Base-by-base conservation (phyloP, 2,113 vertebrate species). In the Dascyllus trimaculatus region DNA sequence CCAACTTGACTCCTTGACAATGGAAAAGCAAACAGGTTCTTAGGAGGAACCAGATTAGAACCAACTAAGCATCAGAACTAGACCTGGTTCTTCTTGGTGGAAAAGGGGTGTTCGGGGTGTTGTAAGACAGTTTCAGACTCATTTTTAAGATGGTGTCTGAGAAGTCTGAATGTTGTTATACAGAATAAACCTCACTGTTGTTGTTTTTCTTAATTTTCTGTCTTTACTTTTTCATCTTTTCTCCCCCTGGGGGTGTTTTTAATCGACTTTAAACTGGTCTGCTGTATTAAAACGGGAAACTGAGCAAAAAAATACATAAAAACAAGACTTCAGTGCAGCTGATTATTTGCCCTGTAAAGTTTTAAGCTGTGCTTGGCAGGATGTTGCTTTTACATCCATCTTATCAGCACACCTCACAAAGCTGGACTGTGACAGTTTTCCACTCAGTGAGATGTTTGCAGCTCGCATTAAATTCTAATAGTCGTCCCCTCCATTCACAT, bases 301-400 rank as follows among this genome's bases (percentile, higher is more conserved):
- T 32, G 26, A 24, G 32, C 18, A 57, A 45, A 68, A n/a, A 60
- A 32, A 46, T 2, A 45, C 32, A 6, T 0, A 1, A 58, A 54
- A 60, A 32, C n/a, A 52, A 62, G 2, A 4, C 26, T 29, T 22
- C 29, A 38, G 3, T 26, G 56, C 25, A 53, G 54, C 13, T 60
- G n/a, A 60, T 67, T 53, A 60, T 67, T 53, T 62, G 25, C 56
- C 56, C 29, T 75, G 59, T 22, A 48, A 52, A 62, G 21, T 51
- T 52, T 66, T 35, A 25, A 66, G 26, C 24, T 24, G 17, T 13
- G 18, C 8, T 26, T 38, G 38, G 21, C 24, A 48, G 21, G 4
- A 35, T 43, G 70, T 63, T 64, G n/a, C 15, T 56, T 49, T 68
- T 59, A 43, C 2, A 5, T 21, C 17, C 67, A 35, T 43, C 53